A percentile compares a stretch with the other conserved stretches of the same genome.
These are phyloP conservation scores for Siderastrea siderea DNA, from an alignment of 92 coral and sea anemone species.

Conservation along the genomic window DNA sequence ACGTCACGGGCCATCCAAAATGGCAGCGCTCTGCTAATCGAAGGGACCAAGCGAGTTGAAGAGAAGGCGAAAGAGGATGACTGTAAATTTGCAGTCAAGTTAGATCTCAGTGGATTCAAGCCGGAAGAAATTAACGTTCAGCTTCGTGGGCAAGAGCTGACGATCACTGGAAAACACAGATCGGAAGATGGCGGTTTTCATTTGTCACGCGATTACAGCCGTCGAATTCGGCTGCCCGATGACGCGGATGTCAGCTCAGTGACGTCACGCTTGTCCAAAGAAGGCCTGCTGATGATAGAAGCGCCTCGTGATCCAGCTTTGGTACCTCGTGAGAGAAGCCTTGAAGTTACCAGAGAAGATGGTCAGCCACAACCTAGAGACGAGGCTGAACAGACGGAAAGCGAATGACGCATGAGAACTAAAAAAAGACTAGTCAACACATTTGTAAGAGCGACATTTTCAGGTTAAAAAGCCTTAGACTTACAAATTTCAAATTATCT, in stretches of 20 bases:
- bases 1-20: slow-evolving; percentile 51
- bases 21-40: slow-evolving; percentile 54
- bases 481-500: too few relatives aligned
- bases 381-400: background rate
- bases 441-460: background rate
- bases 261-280: slow-evolving; percentile 29
- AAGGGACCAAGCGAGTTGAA: slow-evolving; percentile 28
- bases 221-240: slow-evolving; percentile 52
- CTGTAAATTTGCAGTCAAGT: slow-evolving; percentile 33
- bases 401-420: background rate
- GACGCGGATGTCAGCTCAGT: slow-evolving; percentile 46
- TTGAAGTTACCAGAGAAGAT: slow-evolving; percentile 15
- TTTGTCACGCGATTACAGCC: slow-evolving; percentile 55
- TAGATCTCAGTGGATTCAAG: slow-evolving; percentile 53
- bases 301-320: slow-evolving; percentile 28
- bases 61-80: slow-evolving; percentile 44
- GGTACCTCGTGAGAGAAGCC: background rate
- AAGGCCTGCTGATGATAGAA: slow-evolving; percentile 54
- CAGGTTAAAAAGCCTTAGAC: background rate
- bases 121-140: slow-evolving; percentile 64
- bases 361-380: background rate
- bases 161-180: slow-evolving; percentile 50
- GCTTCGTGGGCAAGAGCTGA: slow-evolving; percentile 57
- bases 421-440: background rate
- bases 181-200: slow-evolving; percentile 41